Evolutionary conservation across 2,797 vertebrate species (phyloP), one percentile per base, ranked within the genome.

Genomic region (Argentina silus): DNA sequence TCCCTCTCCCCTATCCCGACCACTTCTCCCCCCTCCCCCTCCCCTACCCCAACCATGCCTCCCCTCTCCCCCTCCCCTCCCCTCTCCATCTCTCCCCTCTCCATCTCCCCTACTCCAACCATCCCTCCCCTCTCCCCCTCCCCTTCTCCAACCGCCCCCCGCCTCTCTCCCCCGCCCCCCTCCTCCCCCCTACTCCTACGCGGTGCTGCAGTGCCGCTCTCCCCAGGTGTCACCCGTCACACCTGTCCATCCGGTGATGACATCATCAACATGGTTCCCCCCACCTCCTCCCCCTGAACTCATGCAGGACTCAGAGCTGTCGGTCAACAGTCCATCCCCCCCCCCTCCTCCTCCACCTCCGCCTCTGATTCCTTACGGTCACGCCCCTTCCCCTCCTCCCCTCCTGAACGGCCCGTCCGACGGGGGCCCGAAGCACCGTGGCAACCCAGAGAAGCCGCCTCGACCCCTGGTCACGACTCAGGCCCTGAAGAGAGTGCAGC

Each of bases 381-480:
- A 77, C 9, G 69, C 75, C 12, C 73, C 80, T 48, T 43, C 50
- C 59, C 78, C 68, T 65, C 68, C 47, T n/a, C 65, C 6, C 5
- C 36, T 68, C 73, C 62, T 55, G 53, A 36, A 42, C 27, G n/a
- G 74, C 21, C 21, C 7, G 7, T 53, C 14, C 23, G 9, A 21
- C 21, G 21, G 53, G 45, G 61, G 60, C 63, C 71, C 82, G 1
- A 82, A 8, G 72, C 92, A 87, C 19, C 62, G 87, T 88, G 67
- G 7, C 64, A 87, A 90, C 2, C n/a, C 72, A 12, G 59, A 51
- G 0, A 88, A 82, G 65, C 85, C 78, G 23, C 78, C 73, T 36
- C 90, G 88, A 84, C 95, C 93, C n/a, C 81, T 96, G 74, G 92
- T 99, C 78, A 97, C 96, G 19, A 78, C 96, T 0, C 91, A 95